These are phyloP conservation scores for Gymnothorax javanicus DNA, from an alignment of 2,797 vertebrate genomes.

Conservation along the genomic window DNA sequence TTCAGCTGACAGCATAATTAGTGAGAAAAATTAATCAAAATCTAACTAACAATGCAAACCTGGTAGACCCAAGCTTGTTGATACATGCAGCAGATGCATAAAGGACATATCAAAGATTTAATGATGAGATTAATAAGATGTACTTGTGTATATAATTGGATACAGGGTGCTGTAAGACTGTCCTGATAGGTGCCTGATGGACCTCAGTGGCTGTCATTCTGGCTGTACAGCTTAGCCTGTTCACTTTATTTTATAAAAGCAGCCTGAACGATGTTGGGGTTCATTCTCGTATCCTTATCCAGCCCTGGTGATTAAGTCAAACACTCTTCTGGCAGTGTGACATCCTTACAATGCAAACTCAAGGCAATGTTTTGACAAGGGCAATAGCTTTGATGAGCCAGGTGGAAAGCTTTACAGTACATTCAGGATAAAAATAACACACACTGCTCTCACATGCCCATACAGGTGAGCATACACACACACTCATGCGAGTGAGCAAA, in stretches of 20 bases:
- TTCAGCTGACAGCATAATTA: no score
- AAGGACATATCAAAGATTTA: no score
- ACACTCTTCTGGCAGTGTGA: conserved; percentile 12
- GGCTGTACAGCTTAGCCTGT: neutral
- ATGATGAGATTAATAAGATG: neutral
- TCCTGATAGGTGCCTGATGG: neutral
- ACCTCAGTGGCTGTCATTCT: neutral
- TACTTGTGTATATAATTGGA: neutral
- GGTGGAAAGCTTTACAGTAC: conserved; percentile 56
- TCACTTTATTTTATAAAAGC: neutral
- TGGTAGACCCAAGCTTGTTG: no score
- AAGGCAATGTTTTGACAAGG: conserved; percentile 67
- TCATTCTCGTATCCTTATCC: neutral
- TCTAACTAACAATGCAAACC: no score
- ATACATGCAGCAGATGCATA: no score
- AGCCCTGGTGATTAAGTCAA: neutral
- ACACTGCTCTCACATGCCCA: conserved; percentile 33
- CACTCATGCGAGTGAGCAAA: neutral
- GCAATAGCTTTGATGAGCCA: conserved; percentile 44
- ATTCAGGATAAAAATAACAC: conserved; percentile 60
- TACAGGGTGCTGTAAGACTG: neutral
- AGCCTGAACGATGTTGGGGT: neutral
- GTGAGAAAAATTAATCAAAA: no score
- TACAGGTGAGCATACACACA: neutral
- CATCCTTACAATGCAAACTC: conserved; percentile 45